Base-by-base conservation (phyloP, 2,888 invertebrate genomes). In the Dryobotodes eremita region DNA sequence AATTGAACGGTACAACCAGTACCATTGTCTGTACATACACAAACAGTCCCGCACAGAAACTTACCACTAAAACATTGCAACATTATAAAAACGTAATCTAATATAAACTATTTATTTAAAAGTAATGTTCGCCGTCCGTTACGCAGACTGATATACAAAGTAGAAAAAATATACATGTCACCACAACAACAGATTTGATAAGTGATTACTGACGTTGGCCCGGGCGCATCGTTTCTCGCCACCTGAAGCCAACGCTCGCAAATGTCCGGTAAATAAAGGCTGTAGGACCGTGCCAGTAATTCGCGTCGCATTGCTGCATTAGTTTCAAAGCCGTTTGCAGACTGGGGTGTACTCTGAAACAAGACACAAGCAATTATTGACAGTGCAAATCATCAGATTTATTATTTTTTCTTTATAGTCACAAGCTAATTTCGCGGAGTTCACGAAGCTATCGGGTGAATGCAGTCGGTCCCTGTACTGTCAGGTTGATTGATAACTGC, bases 91-190 rank as follows among this genome's bases (percentile, higher is more conserved):
- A 92, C 70, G 89, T 90, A 90, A 91, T 91, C 90, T 91, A 91
- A 90, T 91, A 92, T 90, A 90, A 89, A 92, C 92, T 92, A 92
- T 93, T 90, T 89, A 86, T 90, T 89, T 85, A 81, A 93, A 93
- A 93, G 91, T 92, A 93, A 94, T 92, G 87, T 90, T 91, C 88
- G 90, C 88, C 88, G 92, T 93, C 92, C 91, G 68, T 90, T 90
- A 90, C 88, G 90, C 91, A 92, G 94, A 92, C 93, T 90, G 93
- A 94, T 96, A 95, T 95, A 95, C 94, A 95, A 93, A 95, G 95
- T 96, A 95, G 93, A 95, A 96, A 96, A 96, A 96, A 96, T 96
- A 95, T 96, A 96, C 96, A 96, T 94, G 94, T 94, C 92, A 93
- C 92, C 91, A 92, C 93, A 94, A 93, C 92, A 91, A 91, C 83